Percentiles rank a stretch among this genome's conserved stretches.
These are phyloP conservation scores for Rhagonycha fulva DNA, from an alignment of 2,888 invertebrate species.

Conservation along the genomic window DNA sequence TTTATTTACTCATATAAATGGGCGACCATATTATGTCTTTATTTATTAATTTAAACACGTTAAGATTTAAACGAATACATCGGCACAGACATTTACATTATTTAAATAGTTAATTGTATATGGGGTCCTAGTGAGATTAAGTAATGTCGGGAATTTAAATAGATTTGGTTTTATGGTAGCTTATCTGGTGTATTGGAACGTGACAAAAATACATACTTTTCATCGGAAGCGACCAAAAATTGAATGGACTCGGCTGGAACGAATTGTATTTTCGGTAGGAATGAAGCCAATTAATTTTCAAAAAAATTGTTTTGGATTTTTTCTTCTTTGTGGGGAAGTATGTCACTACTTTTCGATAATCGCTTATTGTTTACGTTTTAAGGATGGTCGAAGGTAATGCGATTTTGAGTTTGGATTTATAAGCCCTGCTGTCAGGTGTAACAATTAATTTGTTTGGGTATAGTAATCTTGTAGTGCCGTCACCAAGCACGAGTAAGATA, in stretches of 20 bases:
- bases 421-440: slow-evolving; percentile 25
- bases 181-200: neutral
- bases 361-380: neutral
- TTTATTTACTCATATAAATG: slow-evolving; percentile 4
- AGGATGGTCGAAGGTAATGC: neutral
- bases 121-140: neutral
- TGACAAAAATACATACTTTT: neutral
- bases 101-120: neutral
- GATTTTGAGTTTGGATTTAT: neutral
- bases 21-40: slow-evolving; percentile 12
- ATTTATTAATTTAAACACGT: slow-evolving; percentile 2
- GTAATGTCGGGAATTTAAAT: neutral
- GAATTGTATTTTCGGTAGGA: neutral
- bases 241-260: neutral
- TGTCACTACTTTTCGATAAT: neutral
- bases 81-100: neutral
- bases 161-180: neutral
- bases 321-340: neutral
- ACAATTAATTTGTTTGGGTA: slow-evolving; percentile 29
- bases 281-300: neutral
- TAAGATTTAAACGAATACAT: neutral
- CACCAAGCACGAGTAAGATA: slow-evolving; percentile 24
- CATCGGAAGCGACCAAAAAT: neutral
- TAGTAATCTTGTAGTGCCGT: slow-evolving; percentile 25
- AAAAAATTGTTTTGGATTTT: neutral